Evolutionary conservation across 1,140 invertebrate species (phyloP).

Genomic region (Adoxophyes honmai): DNA sequence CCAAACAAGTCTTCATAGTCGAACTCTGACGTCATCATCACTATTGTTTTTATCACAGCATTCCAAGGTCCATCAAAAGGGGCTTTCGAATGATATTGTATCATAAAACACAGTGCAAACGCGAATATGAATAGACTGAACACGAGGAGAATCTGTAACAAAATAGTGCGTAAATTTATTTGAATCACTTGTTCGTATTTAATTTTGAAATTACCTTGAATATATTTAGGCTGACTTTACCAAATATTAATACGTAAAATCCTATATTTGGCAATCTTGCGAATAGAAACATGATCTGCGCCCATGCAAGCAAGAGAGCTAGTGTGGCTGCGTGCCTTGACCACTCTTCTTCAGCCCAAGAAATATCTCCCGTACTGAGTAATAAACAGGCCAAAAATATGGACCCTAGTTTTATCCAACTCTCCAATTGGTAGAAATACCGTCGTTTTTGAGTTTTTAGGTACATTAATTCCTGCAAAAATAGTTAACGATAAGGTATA

Average conservation of each 20-base stretch:
- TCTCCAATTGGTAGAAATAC: background rate
- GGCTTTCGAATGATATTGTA: conserved; percentile 36
- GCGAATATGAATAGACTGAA: conserved; percentile 50
- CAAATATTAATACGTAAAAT: conserved; percentile 48
- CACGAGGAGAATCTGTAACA: conserved; percentile 43
- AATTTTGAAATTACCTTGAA: no score
- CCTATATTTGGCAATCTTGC: conserved; percentile 55
- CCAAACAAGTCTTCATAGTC: conserved; percentile 42
- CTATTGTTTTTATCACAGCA: conserved; percentile 54
- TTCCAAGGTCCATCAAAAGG: conserved; percentile 39
- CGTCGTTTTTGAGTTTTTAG: background rate
- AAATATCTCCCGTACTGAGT: conserved; percentile 10
- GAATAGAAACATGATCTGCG: conserved; percentile 54
- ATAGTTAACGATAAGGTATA: no score
- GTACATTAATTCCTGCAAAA: background rate
- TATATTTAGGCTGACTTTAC: conserved; percentile 43
- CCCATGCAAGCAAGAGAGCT: conserved; percentile 55
- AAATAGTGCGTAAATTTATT: no score
- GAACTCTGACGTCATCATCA: conserved; percentile 67
- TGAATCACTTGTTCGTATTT: no score
- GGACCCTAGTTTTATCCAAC: conserved; percentile 34
- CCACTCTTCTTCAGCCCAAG: conserved; percentile 34
- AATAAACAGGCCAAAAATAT: conserved; percentile 22
- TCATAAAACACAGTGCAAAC: conserved; percentile 55
- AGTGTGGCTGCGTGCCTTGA: conserved; percentile 50